A percentile compares a stretch with the other conserved stretches of the same genome.
Evolutionary conservation across 2,797 vertebrate species (phyloP).

Genomic region (Anas acuta): DNA sequence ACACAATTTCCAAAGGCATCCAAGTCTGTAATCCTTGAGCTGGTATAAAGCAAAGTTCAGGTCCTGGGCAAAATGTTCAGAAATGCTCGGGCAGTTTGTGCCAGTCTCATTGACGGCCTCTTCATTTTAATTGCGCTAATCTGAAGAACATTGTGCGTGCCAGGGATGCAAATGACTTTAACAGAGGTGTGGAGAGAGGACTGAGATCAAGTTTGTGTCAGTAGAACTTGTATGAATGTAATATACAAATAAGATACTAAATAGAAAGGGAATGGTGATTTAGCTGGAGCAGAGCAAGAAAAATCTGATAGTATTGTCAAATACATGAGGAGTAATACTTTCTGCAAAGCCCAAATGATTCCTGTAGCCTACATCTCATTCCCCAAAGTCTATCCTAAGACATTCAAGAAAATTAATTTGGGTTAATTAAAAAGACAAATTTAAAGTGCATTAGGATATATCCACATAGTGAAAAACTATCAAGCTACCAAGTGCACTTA

Average conservation of each 20-base stretch:
- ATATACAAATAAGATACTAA: background rate
- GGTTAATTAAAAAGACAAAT: slow-evolving; percentile 62
- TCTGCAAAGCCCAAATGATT: slow-evolving; percentile 45
- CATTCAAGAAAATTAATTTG: slow-evolving; percentile 66
- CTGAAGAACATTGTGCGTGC: background rate
- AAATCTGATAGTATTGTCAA: background rate
- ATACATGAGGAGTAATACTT: slow-evolving; percentile 8
- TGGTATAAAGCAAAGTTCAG: background rate
- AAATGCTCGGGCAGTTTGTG: background rate
- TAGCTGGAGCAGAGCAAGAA: background rate
- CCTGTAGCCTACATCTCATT: slow-evolving; percentile 55
- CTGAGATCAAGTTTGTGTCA: background rate
- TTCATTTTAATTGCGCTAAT: background rate
- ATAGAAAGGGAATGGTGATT: background rate
- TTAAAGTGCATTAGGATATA: slow-evolving; percentile 46
- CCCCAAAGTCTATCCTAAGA: slow-evolving; percentile 44
- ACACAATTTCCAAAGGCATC: background rate
- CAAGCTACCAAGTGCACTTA: slow-evolving; percentile 24
- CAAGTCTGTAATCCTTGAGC: background rate
- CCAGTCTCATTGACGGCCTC: background rate
- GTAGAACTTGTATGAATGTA: background rate
- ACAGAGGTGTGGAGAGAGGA: background rate
- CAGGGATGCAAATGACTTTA: background rate
- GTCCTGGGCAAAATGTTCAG: background rate
- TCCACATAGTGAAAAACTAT: slow-evolving; percentile 20